Conservation (phyloP, 2,113 vertebrate genomes). For the Ammodramus savannarum region DNA sequence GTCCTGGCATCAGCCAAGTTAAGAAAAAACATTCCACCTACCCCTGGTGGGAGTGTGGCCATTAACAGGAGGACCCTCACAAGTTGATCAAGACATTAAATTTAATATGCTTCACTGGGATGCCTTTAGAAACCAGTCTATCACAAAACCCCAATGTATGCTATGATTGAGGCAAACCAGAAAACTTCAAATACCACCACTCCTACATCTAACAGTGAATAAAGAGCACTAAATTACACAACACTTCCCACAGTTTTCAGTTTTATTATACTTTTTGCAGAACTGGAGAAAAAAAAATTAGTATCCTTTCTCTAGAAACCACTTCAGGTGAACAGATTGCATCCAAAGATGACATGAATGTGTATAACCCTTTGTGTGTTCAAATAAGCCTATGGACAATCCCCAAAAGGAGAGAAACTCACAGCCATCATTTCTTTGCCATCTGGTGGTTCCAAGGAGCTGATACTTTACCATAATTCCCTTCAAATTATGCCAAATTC, state of each 20-base stretch:
- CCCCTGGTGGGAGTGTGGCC: background rate
- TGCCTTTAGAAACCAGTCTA: background rate
- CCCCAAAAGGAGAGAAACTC: background rate
- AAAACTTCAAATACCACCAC: background rate
- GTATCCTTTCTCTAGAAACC: background rate
- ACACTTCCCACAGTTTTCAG: background rate
- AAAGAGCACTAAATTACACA: background rate
- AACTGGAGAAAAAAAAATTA: background rate
- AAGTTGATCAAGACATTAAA: background rate
- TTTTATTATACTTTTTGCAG: background rate
- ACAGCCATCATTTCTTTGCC: background rate
- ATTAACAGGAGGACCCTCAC: background rate
- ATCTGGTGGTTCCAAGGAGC: background rate
- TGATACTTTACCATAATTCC: background rate
- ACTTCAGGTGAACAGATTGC: background rate
- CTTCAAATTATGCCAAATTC: background rate
- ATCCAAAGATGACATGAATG: background rate
- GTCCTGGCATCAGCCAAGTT: background rate
- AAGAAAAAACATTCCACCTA: background rate
- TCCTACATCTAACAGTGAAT: background rate
- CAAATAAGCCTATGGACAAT: background rate
- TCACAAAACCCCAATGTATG: background rate
- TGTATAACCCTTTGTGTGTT: accelerated
- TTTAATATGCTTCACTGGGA: background rate
- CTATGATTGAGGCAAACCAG: background rate